Base-by-base conservation (phyloP, 2,888 invertebrate genomes). In the Galeruca laticollis region DNA sequence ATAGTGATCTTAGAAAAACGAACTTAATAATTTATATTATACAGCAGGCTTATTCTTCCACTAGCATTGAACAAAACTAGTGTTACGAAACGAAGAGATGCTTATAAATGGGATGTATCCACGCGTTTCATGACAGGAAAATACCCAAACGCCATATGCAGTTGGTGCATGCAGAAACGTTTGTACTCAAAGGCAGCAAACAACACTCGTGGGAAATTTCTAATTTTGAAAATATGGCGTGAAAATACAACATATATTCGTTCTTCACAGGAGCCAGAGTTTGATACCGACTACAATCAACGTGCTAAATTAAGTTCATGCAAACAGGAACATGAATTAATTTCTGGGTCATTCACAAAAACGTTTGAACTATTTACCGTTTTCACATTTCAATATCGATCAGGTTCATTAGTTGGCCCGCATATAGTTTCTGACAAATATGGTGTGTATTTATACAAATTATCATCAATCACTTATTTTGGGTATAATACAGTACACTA, bases 171-270 rank as follows among this genome's bases (percentile, higher is more conserved):
- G 52, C 66, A 61, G 51, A 56, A 66, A 21, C 62, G 66, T 62
- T 62, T 70, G 61, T 69, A 67, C 64, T 74, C 74, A 72, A 74
- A 75, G 71, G 74, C 65, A 75, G 77, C 67, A 75, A 77, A 76
- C 76, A 75, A 67, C 73, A 73, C 78, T 63, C 78, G 54, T 65
- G 76, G 76, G 78, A 77, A 78, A 78, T 76, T 71, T 68, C 73
- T 74, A 72, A 76, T 75, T 75, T 70, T 65, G 74, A 71, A 76
- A 78, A 77, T 77, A 77, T 74, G 73, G 73, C 69, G 62, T 43
- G 43, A 70, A 73, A 72, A 76, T 64, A 71, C 75, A 73, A 69
- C 70, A 72, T 75, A 67, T 75, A 72, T 76, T 76, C 70, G 73
- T 70, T 65, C 61, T 56, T 54, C 37, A 52, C 11, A 18, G n/a